Evolutionary conservation across 2,888 invertebrate species (phyloP), one percentile per base, ranked within the genome.

Genomic region (Chesias legatella): DNA sequence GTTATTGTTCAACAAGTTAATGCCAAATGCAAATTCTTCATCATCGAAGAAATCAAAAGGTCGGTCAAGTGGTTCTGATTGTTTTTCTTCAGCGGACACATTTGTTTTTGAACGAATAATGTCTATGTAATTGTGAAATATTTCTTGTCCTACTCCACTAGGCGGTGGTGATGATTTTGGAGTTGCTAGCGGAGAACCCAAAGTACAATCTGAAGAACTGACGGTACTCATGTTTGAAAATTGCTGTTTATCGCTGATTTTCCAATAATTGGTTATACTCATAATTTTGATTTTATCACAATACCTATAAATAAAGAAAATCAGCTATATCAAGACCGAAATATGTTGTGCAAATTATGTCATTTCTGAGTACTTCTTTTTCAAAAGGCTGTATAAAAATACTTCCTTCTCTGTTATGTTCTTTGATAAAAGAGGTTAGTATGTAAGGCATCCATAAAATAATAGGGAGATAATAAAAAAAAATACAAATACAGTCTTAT

Each of bases 31-130:
- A 58, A 72, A 83, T 51, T 86, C 85, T 60, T 85, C 85, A 36
- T 84, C 83, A 32, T 88, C 85, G 50, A 70, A 80, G 49, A 80
- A 84, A 58, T 85, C 83, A 60, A 82, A 86, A 1, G 85, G 83
- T 26, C 69, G 70, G 37, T 85, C 80, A 2, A 67, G 46, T 13
- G 67, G 63, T 37, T 83, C 84, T 1, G 61, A 60, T 33, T 73
- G 66, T 43, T 73, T 73, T 1, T 61, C 61, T 33, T 74, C 66
- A 5, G 56, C 53, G 5, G 68, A 60, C 35, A 79, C 45, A 55
- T 79, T 75, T 6, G 78, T 76, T 56, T 74, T 74, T 0, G 85
- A 83, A 43, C 71, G 55, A 40, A 81, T 76, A 1, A 85, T 56
- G 41, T 85, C 84, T 5, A 73, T 60, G 23, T 84, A 85, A 31